Percentiles rank a stretch among this genome's conserved stretches.
Conservation (phyloP, 64 coral and sea anemone species). For the Exaiptasia diaphana region DNA sequence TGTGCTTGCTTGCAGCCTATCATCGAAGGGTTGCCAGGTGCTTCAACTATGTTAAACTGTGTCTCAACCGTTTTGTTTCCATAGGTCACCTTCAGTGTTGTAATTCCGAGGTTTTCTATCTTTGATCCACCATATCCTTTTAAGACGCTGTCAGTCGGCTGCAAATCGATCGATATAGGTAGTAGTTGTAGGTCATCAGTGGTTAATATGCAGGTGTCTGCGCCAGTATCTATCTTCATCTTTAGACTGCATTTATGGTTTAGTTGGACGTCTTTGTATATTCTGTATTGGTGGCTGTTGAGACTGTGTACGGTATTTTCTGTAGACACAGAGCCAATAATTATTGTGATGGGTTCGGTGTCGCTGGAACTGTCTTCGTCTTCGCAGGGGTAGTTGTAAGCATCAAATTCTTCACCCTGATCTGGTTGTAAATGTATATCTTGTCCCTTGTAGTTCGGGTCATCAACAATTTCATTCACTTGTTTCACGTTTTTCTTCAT, state of each 20-base stretch:
- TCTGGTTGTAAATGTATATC: neutral
- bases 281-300: conserved; percentile 32
- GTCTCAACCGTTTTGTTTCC: neutral
- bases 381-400: neutral
- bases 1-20: conserved; percentile 51
- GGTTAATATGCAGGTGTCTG: conserved; percentile 51
- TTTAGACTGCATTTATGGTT: conserved; percentile 1
- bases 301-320: conserved; percentile 36
- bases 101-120: conserved; percentile 25
- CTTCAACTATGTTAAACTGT: conserved; percentile 40
- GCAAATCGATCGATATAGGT: neutral
- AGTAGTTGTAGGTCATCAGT: neutral
- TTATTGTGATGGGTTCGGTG: conserved; percentile 16
- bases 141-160: neutral
- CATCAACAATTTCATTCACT: conserved; percentile 37
- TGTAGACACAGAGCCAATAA: conserved; percentile 10
- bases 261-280: neutral
- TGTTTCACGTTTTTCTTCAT: conserved; percentile 20
- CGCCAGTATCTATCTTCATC: conserved; percentile 63
- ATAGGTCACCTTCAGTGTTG: neutral
- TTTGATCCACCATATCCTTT: conserved; percentile 27
- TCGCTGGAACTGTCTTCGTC: neutral
- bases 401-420: neutral
- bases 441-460: conserved; percentile 22
- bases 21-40: conserved; percentile 42